These are phyloP conservation scores for Pinna nobilis DNA, from an alignment of 1,140 invertebrate species.

Conservation along the genomic window DNA sequence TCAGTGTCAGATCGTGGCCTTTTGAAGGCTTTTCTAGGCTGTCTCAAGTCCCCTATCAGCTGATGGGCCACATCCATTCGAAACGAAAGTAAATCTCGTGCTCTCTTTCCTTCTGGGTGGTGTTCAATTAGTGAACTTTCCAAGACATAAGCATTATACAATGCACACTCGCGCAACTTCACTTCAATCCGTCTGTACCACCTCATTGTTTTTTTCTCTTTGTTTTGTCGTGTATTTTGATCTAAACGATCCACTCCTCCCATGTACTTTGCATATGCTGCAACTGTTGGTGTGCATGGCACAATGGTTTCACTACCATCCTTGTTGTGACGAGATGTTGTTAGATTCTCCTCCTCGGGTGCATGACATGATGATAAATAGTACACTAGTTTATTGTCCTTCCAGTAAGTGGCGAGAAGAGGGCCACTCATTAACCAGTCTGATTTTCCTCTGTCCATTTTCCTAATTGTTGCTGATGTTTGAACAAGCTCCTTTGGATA, in stretches of 20 bases:
- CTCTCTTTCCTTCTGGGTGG: slow-evolving; percentile 2
- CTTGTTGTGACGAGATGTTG: slow-evolving; percentile 24
- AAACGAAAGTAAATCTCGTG: slow-evolving; percentile 20
- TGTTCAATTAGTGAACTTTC: slow-evolving; percentile 20
- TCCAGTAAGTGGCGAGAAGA: slow-evolving; percentile 34
- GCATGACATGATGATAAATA: slow-evolving; percentile 30
- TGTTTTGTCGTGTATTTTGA: slow-evolving; percentile 18
- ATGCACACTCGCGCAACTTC: slow-evolving; percentile 16
- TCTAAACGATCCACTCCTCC: slow-evolving; percentile 38
- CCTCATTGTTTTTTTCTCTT: slow-evolving; percentile 4
- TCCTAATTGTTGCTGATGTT: neutral
- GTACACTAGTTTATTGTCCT: slow-evolving; percentile 36
- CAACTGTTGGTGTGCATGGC: slow-evolving; percentile 8
- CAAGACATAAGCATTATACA: slow-evolving; percentile 33
- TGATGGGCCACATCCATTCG: slow-evolving; percentile 21
- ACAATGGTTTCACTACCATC: slow-evolving; percentile 27
- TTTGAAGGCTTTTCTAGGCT: slow-evolving; percentile 7
- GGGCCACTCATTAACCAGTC: slow-evolving; percentile 19
- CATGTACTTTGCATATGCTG: slow-evolving; percentile 35
- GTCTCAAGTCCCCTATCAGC: slow-evolving; percentile 15
- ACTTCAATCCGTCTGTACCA: slow-evolving; percentile 25
- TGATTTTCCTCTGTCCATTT: neutral
- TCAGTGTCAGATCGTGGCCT: neutral
- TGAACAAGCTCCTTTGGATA: slow-evolving; percentile 23
- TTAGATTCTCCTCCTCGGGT: slow-evolving; percentile 2